Conservation (phyloP, 2,797 vertebrate genomes). For the Paratrypauchen microcephalus region DNA sequence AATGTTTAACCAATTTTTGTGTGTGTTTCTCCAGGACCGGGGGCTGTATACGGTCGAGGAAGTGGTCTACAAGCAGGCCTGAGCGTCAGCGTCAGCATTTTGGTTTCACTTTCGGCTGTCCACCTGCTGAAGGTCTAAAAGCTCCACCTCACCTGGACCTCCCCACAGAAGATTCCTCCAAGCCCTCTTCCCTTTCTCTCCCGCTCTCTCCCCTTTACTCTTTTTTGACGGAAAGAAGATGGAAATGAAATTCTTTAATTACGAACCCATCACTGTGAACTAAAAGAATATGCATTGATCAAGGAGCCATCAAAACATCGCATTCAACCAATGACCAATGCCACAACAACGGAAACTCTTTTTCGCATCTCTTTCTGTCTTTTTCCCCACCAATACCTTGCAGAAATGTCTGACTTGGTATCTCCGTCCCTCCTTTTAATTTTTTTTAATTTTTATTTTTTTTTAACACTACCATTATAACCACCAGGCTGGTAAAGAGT, state of each 20-base stretch:
- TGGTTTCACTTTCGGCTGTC: constrained; percentile 70
- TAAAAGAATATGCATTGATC: constrained; percentile 89
- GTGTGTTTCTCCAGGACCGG: constrained; percentile 69
- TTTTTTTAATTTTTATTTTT: constrained; percentile 16
- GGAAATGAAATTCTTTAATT: constrained; percentile 81
- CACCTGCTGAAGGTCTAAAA: constrained; percentile 78
- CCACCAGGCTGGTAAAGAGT: constrained; percentile 63
- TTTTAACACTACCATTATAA: constrained; percentile 50
- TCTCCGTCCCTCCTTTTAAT: constrained; percentile 17
- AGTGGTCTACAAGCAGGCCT: constrained; percentile 57
- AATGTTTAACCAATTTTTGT: background rate
- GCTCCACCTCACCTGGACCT: constrained; percentile 47
- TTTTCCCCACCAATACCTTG: constrained; percentile 35
- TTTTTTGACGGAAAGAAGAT: constrained; percentile 50
- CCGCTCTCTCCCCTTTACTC: constrained; percentile 13
- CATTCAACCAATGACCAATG: constrained; percentile 39
- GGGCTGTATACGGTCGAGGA: constrained; percentile 72
- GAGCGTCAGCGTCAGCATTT: constrained; percentile 59
- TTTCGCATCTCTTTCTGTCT: constrained; percentile 33
- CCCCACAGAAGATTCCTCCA: constrained; percentile 21
- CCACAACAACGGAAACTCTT: constrained; percentile 10
- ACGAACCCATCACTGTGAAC: constrained; percentile 96
- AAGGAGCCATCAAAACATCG: constrained; percentile 85
- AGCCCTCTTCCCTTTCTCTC: constrained; percentile 7
- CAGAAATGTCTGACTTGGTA: constrained; percentile 59